Conservation (phyloP, 2,113 vertebrate genomes). For the Merops nubicus region DNA sequence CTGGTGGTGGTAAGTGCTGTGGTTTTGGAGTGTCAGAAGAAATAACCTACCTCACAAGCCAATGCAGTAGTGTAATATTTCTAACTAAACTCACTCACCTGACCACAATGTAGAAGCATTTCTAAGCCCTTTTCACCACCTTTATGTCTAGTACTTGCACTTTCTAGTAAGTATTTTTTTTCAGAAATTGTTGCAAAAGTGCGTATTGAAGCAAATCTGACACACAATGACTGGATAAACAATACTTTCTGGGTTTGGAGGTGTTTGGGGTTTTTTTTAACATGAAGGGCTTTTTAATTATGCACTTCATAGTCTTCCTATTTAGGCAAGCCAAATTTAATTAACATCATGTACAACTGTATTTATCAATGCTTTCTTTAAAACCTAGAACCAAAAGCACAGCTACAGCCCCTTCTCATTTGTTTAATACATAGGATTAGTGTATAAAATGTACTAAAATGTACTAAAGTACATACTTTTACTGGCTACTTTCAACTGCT, state of each 20-base stretch:
- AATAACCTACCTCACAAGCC: not conserved
- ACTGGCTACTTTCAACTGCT: not conserved
- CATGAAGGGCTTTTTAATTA: not conserved
- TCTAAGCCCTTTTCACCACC: not conserved
- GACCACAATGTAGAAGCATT: not conserved
- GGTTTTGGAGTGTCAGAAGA: not conserved
- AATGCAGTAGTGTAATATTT: not conserved
- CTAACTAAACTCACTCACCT: not conserved
- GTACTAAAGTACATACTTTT: not conserved
- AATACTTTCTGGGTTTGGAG: not conserved
- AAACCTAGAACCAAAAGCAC: not conserved
- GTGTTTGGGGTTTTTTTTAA: not conserved
- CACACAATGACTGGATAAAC: not conserved
- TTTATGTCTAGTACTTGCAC: not conserved
- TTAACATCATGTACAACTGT: not conserved
- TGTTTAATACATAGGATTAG: not conserved
- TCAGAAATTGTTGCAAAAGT: not conserved
- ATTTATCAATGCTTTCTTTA: not conserved
- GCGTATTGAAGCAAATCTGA: not conserved
- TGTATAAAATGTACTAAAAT: not conserved
- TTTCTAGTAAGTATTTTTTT: not conserved
- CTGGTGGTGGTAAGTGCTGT: not conserved
- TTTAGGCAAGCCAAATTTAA: constrained; percentile 17
- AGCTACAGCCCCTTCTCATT: not conserved
- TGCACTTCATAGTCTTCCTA: not conserved